These are phyloP conservation scores for Macrotus californicus DNA, from an alignment of 2,113 vertebrate species.

Conservation along the genomic window DNA sequence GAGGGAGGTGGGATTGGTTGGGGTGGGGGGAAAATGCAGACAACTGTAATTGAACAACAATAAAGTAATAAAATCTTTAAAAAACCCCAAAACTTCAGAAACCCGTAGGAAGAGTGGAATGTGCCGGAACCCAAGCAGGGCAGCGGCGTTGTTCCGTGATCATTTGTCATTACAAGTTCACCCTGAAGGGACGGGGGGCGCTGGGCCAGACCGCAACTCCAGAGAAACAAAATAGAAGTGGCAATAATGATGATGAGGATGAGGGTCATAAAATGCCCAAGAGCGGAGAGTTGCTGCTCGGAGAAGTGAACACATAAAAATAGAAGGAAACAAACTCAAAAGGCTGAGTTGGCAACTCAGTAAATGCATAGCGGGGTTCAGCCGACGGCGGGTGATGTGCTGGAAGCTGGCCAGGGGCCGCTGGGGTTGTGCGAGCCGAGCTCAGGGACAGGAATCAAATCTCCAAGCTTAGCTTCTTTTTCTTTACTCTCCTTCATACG, in stretches of 20 bases:
- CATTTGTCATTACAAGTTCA: background rate
- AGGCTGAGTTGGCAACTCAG: background rate
- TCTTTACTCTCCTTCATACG: background rate
- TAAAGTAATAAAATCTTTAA: no score
- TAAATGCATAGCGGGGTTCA: background rate
- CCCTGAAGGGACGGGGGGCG: no score
- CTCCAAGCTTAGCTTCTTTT: background rate
- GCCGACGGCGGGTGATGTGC: accelerated
- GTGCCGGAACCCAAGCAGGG: accelerated
- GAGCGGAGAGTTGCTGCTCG: background rate
- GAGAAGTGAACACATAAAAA: background rate
- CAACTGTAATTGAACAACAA: no score
- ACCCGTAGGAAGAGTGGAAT: background rate
- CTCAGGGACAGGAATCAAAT: background rate
- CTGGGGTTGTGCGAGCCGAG: no score
- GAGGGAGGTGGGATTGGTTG: no score
- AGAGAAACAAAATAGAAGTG: no score
- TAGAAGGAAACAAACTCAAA: background rate
- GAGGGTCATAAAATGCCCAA: no score
- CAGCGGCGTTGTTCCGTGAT: accelerated
- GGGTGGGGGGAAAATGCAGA: no score
- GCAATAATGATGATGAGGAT: accelerated
- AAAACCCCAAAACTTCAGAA: no score
- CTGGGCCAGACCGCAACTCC: background rate
- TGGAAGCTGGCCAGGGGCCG: no score